Conservation (phyloP, 2,113 vertebrate species). For the Probosciger aterrimus region DNA sequence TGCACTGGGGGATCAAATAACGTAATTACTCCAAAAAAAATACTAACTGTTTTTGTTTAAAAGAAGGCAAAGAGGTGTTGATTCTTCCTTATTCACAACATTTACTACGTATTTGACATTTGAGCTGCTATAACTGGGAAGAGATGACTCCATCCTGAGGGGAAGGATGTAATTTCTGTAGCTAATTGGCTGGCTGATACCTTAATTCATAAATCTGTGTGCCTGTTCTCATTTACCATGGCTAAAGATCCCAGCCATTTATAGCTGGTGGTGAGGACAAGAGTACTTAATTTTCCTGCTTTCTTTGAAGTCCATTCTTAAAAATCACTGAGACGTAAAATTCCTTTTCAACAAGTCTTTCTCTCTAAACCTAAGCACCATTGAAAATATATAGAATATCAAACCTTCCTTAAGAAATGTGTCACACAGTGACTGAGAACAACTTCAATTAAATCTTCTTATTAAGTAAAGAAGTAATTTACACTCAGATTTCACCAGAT, state of each 20-base stretch:
- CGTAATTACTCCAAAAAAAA: neutral
- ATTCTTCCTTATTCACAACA: conserved; percentile 58
- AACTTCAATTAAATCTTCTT: conserved; percentile 41
- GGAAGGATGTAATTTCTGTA: conserved; percentile 70
- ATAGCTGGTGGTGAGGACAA: neutral
- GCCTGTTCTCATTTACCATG: conserved; percentile 62
- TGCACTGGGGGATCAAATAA: neutral
- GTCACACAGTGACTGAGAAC: neutral
- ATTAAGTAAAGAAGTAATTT: conserved; percentile 48
- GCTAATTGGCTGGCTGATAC: conserved; percentile 76
- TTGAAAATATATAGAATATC: neutral
- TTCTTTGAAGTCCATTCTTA: conserved; percentile 45
- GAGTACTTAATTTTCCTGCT: conserved; percentile 49
- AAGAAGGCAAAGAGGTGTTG: conserved; percentile 51
- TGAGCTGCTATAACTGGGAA: conserved; percentile 68
- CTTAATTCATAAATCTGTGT: conserved; percentile 58
- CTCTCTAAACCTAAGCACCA: neutral
- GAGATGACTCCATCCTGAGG: conserved; percentile 70
- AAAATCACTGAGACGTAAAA: conserved; percentile 29
- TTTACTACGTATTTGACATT: conserved; percentile 78
- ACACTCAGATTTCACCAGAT: conserved; percentile 34
- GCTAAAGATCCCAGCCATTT: conserved; percentile 63
- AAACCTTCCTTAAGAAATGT: neutral
- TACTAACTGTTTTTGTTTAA: neutral
- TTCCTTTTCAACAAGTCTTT: neutral